Conservation (phyloP, 2,888 invertebrate species). For the Acronicta leporina region DNA sequence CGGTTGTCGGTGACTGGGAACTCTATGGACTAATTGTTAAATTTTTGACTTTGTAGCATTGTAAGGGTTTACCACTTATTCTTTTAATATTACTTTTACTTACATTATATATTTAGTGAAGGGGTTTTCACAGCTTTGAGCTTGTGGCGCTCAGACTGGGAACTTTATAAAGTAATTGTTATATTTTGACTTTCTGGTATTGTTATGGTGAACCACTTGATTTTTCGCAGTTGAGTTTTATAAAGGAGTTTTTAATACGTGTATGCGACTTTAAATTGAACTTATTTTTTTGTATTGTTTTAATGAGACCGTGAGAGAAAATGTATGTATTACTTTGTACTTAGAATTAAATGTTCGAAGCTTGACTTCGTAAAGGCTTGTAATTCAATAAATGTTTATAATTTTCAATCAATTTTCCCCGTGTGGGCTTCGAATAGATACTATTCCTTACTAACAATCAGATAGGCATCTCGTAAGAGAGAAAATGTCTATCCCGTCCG, state of each 20-base stretch:
- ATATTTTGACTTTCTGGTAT: conserved; percentile 49
- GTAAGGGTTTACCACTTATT: conserved; percentile 19
- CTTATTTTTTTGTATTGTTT: conserved; percentile 33
- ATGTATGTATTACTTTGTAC: not conserved
- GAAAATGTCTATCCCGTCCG: too few species aligned
- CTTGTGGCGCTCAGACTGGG: conserved; percentile 19
- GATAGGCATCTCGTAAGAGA: too few species aligned
- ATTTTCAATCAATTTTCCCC: too few species aligned
- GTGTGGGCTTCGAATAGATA: too few species aligned
- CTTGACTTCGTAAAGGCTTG: conserved; percentile 22
- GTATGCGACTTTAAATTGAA: conserved; percentile 27
- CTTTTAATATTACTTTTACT: conserved; percentile 3
- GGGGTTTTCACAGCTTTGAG: not conserved
- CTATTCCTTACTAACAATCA: too few species aligned
- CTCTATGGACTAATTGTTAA: conserved; percentile 33
- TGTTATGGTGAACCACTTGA: conserved; percentile 33
- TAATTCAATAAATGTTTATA: too few species aligned
- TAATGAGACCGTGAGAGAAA: conserved; percentile 35
- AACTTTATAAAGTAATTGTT: conserved; percentile 46
- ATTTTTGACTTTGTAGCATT: conserved; percentile 39
- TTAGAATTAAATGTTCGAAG: conserved; percentile 1
- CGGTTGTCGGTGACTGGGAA: conserved; percentile 45
- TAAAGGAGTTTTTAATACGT: conserved; percentile 32
- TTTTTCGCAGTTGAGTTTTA: conserved; percentile 17
- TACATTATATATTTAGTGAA: not conserved